These are phyloP conservation scores for Dromiciops gliroides DNA, from an alignment of 2,113 vertebrate genomes.

Conservation along the genomic window DNA sequence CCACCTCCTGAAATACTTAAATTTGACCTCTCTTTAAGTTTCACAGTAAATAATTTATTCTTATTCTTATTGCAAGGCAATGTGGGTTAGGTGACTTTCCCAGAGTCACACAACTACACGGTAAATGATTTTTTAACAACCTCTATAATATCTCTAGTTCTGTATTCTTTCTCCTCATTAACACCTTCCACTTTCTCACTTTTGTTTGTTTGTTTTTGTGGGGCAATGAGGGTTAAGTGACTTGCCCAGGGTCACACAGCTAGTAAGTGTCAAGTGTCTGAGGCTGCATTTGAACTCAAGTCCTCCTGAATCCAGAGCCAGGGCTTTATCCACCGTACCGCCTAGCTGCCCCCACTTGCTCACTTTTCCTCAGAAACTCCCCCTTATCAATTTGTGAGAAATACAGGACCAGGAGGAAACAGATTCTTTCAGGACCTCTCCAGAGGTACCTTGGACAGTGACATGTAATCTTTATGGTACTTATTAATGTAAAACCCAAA, in stretches of 20 bases:
- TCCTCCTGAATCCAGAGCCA: too few relatives aligned
- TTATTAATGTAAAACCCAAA: background rate
- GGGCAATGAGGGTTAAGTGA: too few relatives aligned
- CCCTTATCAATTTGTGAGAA: background rate
- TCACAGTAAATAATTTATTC: background rate
- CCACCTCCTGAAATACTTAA: background rate
- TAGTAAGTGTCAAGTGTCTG: too few relatives aligned
- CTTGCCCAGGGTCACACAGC: too few relatives aligned
- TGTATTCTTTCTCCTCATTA: background rate
- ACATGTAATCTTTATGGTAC: background rate
- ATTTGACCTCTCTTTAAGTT: slow-evolving; percentile 13
- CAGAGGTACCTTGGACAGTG: slow-evolving; percentile 51
- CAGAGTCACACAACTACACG: too few relatives aligned
- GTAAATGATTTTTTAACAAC: background rate
- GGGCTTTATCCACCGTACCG: too few relatives aligned
- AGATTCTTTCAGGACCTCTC: background rate
- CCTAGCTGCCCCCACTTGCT: background rate
- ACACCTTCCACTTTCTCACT: background rate
- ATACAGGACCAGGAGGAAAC: background rate
- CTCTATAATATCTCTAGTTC: background rate
- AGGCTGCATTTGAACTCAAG: too few relatives aligned
- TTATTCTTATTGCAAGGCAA: too few relatives aligned
- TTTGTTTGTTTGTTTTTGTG: too few relatives aligned
- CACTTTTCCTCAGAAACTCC: background rate
- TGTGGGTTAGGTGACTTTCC: too few relatives aligned